Conservation (phyloP, 2,113 vertebrate genomes). For the Eira barbara region DNA sequence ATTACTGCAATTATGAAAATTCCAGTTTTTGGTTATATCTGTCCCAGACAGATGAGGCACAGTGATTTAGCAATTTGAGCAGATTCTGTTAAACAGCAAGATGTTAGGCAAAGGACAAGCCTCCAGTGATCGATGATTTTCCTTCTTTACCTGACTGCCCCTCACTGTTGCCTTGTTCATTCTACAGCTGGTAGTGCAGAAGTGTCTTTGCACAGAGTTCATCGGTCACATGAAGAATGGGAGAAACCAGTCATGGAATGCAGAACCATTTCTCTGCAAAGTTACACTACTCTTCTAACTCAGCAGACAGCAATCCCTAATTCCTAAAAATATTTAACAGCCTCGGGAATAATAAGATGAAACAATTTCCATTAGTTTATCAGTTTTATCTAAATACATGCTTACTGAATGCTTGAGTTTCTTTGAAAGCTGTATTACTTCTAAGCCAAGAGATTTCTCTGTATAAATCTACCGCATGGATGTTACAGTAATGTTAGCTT, state of each 20-base stretch:
- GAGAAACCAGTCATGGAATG: background rate
- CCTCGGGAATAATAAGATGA: background rate
- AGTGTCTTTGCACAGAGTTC: background rate
- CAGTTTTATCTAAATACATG: background rate
- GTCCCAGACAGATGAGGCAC: background rate
- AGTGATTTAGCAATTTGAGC: background rate
- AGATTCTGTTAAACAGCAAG: background rate
- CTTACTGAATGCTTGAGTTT: background rate
- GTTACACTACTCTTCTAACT: no score
- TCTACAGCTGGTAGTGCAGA: background rate
- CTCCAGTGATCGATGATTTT: background rate
- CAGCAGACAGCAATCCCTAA: background rate
- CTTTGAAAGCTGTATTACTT: background rate
- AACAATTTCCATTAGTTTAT: background rate
- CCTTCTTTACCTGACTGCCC: background rate
- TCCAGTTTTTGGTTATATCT: background rate
- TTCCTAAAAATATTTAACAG: background rate
- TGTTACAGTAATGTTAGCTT: background rate
- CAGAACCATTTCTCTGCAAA: no score
- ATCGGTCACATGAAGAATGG: background rate
- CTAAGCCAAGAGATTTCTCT: background rate
- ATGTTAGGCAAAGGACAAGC: rapidly evolving
- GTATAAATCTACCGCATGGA: background rate
- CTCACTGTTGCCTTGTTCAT: rapidly evolving
- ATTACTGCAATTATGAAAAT: background rate